Conservation (phyloP, 2,113 vertebrate genomes). For the Eublepharis macularius region DNA sequence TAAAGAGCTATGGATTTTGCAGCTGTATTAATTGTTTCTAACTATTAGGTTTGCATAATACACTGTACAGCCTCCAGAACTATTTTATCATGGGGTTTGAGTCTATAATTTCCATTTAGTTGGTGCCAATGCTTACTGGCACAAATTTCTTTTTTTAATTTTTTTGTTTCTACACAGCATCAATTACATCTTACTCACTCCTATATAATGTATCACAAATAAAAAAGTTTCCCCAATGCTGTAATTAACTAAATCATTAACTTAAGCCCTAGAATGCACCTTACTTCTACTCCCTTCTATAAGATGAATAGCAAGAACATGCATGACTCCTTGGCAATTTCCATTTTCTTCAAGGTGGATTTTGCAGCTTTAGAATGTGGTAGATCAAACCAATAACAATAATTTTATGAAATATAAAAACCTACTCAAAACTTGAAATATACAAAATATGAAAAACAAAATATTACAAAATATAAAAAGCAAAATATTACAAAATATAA, state of each 20-base stretch:
- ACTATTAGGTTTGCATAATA: background rate
- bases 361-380: background rate
- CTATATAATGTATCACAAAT: background rate
- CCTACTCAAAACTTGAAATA: no score
- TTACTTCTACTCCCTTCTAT: background rate
- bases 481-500: background rate
- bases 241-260: conserved; percentile 34
- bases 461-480: background rate
- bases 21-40: conserved; percentile 25
- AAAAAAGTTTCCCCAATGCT: conserved; percentile 21
- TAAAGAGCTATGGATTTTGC: conserved; percentile 15
- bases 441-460: background rate
- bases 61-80: conserved; percentile 17
- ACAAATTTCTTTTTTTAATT: conserved; percentile 1
- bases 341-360: background rate
- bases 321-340: background rate
- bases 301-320: conserved; percentile 7
- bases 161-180: conserved; percentile 22
- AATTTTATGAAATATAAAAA: no score
- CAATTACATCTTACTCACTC: conserved; percentile 40
- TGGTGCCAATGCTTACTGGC: conserved; percentile 26
- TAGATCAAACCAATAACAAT: background rate
- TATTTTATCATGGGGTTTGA: conserved; percentile 9
- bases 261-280: conserved; percentile 26
- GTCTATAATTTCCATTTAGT: conserved; percentile 14